These are phyloP conservation scores for Eclectus roratus DNA, from an alignment of 2,113 vertebrate genomes.

Conservation along the genomic window DNA sequence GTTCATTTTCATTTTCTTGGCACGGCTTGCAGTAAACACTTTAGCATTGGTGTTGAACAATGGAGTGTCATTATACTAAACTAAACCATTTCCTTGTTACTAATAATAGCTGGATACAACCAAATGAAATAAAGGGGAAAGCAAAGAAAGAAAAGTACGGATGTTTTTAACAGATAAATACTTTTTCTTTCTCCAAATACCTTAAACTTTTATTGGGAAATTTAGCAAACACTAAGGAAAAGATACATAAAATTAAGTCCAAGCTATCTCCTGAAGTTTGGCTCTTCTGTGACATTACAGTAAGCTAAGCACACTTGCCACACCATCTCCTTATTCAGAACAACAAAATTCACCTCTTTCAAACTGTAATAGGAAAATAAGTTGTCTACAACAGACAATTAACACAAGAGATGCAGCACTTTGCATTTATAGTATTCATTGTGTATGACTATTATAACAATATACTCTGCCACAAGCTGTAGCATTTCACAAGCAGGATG, in stretches of 20 bases:
- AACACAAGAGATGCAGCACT: neutral
- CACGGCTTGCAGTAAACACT: neutral
- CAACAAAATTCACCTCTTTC: neutral
- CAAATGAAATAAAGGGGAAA: neutral
- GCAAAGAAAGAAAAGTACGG: neutral
- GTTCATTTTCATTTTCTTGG: slow-evolving; percentile 17
- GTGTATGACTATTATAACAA: neutral
- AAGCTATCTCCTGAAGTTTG: neutral
- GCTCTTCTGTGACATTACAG: neutral
- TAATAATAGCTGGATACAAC: neutral
- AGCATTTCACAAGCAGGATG: neutral
- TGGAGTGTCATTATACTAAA: slow-evolving; percentile 23
- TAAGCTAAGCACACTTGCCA: neutral
- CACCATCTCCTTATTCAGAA: neutral
- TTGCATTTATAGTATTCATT: neutral
- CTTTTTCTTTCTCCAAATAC: neutral
- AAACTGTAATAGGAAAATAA: neutral
- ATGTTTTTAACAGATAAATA: neutral
- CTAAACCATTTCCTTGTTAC: slow-evolving; percentile 13
- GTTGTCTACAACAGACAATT: neutral
- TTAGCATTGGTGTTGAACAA: neutral
- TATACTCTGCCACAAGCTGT: neutral
- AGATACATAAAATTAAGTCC: neutral
- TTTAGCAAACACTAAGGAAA: neutral
- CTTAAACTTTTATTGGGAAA: neutral